Base-by-base conservation (phyloP, 2,113 vertebrate species). In the Ceyx cyanopectus region DNA sequence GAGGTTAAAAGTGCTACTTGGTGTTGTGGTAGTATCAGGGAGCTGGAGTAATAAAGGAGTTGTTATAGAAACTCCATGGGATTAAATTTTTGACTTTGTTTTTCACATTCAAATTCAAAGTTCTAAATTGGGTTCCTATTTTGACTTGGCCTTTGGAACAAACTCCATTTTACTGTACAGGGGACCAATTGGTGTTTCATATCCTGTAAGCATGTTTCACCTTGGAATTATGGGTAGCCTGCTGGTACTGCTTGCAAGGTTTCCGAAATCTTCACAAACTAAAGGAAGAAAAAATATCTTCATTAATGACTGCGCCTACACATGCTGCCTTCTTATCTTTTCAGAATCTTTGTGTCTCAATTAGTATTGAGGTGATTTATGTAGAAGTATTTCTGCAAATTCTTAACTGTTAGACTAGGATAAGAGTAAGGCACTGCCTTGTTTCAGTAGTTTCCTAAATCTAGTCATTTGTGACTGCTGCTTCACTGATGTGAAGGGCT, bases 1-100 rank as follows among this genome's bases (percentile, higher is more conserved):
- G 65, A 92, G 27, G 43, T 77, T 92, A 73, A 77, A 90, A 94
- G 41, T 80, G 46, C 21, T 85, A 17, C 34, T 46, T 51, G 56
- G 90, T 81, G 58, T 6, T 77, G 60, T 69, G 32, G 43, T 74
- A 50, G 46, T 66, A 77, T 27, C 46, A 80, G 68, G 41, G 21
- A 92, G 32, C 21, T 4, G 9, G 54, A 5, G 18, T 88, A 65
- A 74, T 84, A 83, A 65, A 92, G 32, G 48, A 46, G 67, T 94
- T 95, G 79, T 90, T 88, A 92, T 63, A 92, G 91, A 92, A 93
- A 90, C 76, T 81, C 37, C 43, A 74, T 69, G 46, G 48, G 56
- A 51, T 77, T 19, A 88, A 73, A 66, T 83, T 81, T 83, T 48
- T 48, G 57, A 79, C 58, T 79, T 73, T 66, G 21, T 57, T 87